phyloP scores from a whole-genome alignment of 2,113 vertebrate genomes.

The Pachypanchax playfairii region DNA sequence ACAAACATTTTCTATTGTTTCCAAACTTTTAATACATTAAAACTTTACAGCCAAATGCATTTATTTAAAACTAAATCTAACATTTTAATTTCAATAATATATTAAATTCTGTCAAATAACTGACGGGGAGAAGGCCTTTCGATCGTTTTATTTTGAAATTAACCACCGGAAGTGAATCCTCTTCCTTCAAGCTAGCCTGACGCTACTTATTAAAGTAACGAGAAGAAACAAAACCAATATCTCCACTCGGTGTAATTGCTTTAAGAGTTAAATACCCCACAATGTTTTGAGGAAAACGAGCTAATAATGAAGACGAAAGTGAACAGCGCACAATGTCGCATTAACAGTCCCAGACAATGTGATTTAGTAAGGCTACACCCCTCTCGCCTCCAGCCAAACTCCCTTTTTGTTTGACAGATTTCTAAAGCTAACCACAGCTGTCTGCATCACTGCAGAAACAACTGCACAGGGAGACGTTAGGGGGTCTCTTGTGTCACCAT shows the following conservation, averaged over 20 bases:
- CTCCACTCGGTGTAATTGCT: no score
- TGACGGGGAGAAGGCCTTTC: no score
- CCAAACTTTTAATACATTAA: no score
- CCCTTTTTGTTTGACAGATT: constrained; percentile 58
- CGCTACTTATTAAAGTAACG: constrained; percentile 47
- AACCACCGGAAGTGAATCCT: constrained; percentile 31
- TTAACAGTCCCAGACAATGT: constrained; percentile 58
- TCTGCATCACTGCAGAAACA: constrained; percentile 10
- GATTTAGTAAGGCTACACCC: constrained; percentile 69
- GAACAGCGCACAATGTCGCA: constrained; percentile 38
- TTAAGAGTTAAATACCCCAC: background rate
- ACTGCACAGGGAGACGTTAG: background rate
- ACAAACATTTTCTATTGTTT: no score
- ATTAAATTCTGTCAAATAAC: no score
- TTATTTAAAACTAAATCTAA: background rate
- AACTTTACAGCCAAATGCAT: no score
- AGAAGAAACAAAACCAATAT: constrained; percentile 32
- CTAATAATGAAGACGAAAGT: background rate
- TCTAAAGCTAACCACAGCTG: constrained; percentile 41
- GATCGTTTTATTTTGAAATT: constrained; percentile 43
- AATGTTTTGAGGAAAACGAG: background rate
- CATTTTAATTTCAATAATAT: no score
- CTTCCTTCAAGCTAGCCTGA: constrained; percentile 12
- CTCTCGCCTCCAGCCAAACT: constrained; percentile 58
- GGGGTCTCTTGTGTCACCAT: background rate